Conservation (phyloP, 2,888 invertebrate genomes). For the Drosophila histrio region DNA sequence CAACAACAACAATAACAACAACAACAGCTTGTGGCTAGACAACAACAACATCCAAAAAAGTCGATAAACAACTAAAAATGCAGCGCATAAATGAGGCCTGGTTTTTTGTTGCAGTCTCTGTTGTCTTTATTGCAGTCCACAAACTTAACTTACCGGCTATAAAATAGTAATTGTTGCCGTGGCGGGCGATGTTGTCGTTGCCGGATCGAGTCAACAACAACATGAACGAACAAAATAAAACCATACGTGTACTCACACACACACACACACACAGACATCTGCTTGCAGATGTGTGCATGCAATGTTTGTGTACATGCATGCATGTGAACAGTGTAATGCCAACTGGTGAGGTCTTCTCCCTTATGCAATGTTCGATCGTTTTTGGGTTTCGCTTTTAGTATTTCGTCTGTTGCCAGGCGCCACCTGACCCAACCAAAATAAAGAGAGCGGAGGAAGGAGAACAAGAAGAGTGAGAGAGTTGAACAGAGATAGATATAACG, state of each 20-base stretch:
- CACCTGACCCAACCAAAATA: background rate
- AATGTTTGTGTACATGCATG: too few relatives aligned
- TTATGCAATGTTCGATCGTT: conserved; percentile 62
- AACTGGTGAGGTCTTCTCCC: conserved; percentile 44
- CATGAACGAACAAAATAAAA: conserved; percentile 17
- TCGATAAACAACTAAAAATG: conserved; percentile 55
- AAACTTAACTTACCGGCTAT: conserved; percentile 52
- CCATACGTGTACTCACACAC: conserved; percentile 5
- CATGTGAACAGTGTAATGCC: conserved; percentile 45
- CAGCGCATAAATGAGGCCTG: conserved; percentile 58
- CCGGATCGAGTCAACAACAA: conserved; percentile 46
- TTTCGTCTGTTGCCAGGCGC: conserved; percentile 19
- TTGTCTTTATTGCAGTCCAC: conserved; percentile 29
- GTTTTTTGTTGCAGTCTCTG: conserved; percentile 32
- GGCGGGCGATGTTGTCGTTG: conserved; percentile 24
- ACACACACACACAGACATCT: background rate
- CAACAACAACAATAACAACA: conserved; percentile 28
- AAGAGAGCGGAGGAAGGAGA: background rate
- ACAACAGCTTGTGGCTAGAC: conserved; percentile 1
- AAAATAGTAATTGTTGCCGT: conserved; percentile 23
- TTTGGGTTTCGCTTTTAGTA: conserved; percentile 17
- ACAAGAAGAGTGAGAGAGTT: background rate
- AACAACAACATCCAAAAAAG: conserved; percentile 46
- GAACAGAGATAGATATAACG: background rate
- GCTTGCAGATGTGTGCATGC: background rate